A percentile compares a stretch with the other conserved stretches of the same genome.
Conservation (phyloP, 2,797 vertebrate genomes). For the Hydrolagus colliei region DNA sequence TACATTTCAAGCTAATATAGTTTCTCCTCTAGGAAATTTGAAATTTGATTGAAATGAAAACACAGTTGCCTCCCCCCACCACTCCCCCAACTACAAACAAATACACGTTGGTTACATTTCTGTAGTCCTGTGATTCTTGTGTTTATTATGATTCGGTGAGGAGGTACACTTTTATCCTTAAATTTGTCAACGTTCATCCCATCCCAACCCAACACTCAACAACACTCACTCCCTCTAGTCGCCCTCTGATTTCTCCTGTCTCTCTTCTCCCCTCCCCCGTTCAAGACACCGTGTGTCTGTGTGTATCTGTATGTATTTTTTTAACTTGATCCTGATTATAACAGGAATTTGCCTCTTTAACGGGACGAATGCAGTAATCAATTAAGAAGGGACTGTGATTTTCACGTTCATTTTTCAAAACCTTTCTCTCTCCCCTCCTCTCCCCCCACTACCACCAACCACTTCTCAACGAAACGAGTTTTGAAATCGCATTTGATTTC, state of each 20-base stretch:
- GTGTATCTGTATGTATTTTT: not conserved
- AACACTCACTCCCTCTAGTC: not conserved
- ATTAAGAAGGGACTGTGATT: not conserved
- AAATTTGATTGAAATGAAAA: slow-evolving; percentile 30
- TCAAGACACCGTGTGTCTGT: not conserved
- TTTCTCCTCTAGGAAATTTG: not conserved
- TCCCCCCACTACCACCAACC: not conserved
- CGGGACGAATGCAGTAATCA: not conserved
- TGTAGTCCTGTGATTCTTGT: not conserved
- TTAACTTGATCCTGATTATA: not conserved
- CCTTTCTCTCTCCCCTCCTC: not conserved
- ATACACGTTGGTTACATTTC: not conserved
- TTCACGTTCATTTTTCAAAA: not conserved
- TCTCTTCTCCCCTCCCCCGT: not conserved
- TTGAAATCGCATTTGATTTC: not conserved
- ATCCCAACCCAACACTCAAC: not conserved
- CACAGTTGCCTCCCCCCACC: not conserved
- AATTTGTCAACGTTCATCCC: slow-evolving; percentile 18
- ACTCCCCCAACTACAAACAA: not conserved
- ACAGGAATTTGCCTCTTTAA: not conserved
- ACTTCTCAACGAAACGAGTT: not conserved
- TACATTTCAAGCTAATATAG: not conserved
- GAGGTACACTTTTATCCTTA: not conserved
- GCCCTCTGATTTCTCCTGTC: not conserved
- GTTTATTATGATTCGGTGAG: not conserved